Percentiles rank a stretch among this genome's conserved stretches.
Evolutionary conservation across 2,888 invertebrate genomes (phyloP).

Genomic region (Melitaea athalia): DNA sequence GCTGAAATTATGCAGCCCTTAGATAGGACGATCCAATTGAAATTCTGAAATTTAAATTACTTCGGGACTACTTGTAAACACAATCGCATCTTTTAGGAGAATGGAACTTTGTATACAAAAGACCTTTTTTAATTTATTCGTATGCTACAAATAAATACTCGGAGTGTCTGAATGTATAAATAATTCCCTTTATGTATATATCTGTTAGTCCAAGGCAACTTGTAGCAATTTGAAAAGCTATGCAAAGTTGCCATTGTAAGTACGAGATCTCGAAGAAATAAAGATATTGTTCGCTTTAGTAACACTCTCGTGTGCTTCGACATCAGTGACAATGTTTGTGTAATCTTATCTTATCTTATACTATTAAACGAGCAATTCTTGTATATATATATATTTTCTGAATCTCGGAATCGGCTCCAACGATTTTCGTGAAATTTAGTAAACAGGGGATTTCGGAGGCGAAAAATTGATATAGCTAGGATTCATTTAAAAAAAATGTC

Average conservation of each 20-base stretch:
- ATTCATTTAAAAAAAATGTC: no score
- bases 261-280: conserved; percentile 11
- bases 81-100: conserved; percentile 63
- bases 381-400: no score
- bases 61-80: conserved; percentile 66
- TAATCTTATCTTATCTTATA: not conserved
- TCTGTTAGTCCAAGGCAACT: conserved; percentile 20
- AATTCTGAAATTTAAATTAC: conserved; percentile 78
- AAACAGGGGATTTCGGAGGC: no score
- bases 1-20: conserved; percentile 45
- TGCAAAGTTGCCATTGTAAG: conserved; percentile 22
- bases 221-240: conserved; percentile 23
- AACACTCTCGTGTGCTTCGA: not conserved
- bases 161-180: conserved; percentile 37
- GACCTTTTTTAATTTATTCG: conserved; percentile 57
- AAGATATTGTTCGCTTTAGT: conserved; percentile 14
- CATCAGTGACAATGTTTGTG: not conserved
- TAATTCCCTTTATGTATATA: conserved; percentile 31
- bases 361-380: no score
- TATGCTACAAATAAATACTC: conserved; percentile 39
- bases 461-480: no score
- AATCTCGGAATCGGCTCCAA: no score
- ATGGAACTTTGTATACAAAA: conserved; percentile 65
- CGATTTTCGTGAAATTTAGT: no score
- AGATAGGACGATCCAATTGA: conserved; percentile 59